phyloP scores from a whole-genome alignment of 2,113 vertebrate species.

The Emydocephalus ijimae region DNA sequence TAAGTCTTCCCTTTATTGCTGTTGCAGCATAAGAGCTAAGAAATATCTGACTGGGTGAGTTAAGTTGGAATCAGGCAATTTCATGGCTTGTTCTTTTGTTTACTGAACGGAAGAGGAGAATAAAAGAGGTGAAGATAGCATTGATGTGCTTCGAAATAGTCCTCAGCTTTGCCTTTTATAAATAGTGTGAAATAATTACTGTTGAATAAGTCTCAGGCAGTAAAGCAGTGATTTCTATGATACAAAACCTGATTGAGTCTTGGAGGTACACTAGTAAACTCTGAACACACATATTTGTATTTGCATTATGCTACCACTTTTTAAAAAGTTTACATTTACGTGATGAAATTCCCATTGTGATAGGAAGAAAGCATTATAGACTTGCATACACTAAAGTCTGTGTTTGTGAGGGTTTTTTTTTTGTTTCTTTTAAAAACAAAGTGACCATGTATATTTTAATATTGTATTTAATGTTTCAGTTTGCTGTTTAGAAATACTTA shows the following conservation, averaged over 20 bases:
- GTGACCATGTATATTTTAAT: not conserved
- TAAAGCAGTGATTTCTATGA: constrained; percentile 12
- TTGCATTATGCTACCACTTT: constrained; percentile 10
- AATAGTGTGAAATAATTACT: not conserved
- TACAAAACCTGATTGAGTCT: not conserved
- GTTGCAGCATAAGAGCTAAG: constrained; percentile 41
- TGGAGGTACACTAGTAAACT: not conserved
- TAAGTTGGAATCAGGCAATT: constrained; percentile 59
- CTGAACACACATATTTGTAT: not conserved
- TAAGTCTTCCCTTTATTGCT: constrained; percentile 52
- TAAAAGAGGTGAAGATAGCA: constrained; percentile 34
- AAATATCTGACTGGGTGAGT: constrained; percentile 53
- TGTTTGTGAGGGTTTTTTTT: not conserved
- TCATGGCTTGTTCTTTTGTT: constrained; percentile 56
- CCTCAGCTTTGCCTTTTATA: constrained; percentile 9
- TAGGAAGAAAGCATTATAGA: not conserved
- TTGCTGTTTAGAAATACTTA: not conserved
- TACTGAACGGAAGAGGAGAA: constrained; percentile 25
- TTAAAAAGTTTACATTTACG: not conserved
- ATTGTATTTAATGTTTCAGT: not conserved
- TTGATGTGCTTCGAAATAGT: constrained; percentile 33
- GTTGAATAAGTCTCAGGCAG: constrained; percentile 1
- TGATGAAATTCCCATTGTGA: not conserved
- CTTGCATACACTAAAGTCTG: not conserved
- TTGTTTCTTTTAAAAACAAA: not conserved